Base-by-base conservation (phyloP, 2,888 invertebrate species). In the Temnothorax ravouxi region DNA sequence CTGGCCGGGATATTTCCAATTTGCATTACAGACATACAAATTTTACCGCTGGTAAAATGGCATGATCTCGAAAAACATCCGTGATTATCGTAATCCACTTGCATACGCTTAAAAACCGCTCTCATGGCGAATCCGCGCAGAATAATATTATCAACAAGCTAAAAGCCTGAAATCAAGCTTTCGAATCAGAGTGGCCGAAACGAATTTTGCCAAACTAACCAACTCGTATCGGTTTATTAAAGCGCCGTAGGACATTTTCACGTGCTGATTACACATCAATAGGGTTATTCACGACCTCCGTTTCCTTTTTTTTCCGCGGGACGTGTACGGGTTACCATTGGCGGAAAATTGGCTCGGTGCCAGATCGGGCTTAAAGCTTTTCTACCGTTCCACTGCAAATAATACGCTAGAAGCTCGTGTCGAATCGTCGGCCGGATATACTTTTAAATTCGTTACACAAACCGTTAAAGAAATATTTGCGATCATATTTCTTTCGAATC, bases 351-450 rank as follows among this genome's bases (percentile, higher is more conserved):
- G 90, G 91, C 91, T 67, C 80, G 71, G 56, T 54, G 88, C 90
- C 90, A 90, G 90, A 89, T 91, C 89, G 85, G 85, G 84, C 85
- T 91, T 86, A 83, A 91, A 90, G 88, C 90, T 89, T 91, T 87
- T 84, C 86, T 83, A 85, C 87, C 86, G 79, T 80, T 75, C 21
- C 86, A 74, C 72, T 84, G 84, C 85, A 84, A 89, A 90, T 87
- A 86, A 85, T 85, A 85, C 81, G 59, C 25, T 83, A 72, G 75
- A 64, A 85, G 71, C 83, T 84, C 79, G 81, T 74, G 52, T 76
- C 44, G 76, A 72, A 81, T 83, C 64, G 83, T 77, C 69, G 67
- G 59, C 72, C 74, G 21, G 82, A 89, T 85, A 84, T 79, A 83
- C 86, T 86, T 84, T 85, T 87, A 87, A 85, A 85, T 86, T 90